These are phyloP conservation scores for Scaptomyza parva DNA, from an alignment of 2,888 invertebrate genomes.

Conservation along the genomic window DNA sequence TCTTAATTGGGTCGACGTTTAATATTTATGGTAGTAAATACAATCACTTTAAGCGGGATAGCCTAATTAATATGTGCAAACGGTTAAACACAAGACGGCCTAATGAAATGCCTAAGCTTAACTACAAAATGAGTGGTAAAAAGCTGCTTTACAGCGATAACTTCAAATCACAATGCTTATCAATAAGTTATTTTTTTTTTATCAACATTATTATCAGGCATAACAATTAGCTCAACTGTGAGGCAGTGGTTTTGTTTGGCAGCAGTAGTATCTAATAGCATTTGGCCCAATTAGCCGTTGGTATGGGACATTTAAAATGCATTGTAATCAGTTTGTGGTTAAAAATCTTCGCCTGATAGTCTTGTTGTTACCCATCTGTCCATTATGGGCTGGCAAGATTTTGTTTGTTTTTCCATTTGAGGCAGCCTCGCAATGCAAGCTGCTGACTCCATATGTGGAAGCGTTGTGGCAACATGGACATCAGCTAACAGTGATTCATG, in stretches of 20 bases:
- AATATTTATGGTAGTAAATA: conserved; percentile 14
- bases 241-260: neutral
- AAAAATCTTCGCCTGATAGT: neutral
- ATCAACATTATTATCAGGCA: conserved; percentile 1
- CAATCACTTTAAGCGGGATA: neutral
- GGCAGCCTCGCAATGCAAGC: conserved; percentile 63
- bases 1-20: conserved; percentile 40
- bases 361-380: neutral
- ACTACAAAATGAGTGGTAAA: neutral
- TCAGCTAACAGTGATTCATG: conserved; percentile 80
- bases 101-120: neutral
- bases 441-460: conserved; percentile 70
- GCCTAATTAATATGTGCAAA: conserved; percentile 1
- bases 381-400: conserved; percentile 39
- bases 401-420: conserved; percentile 65
- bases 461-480: conserved; percentile 82
- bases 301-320: neutral
- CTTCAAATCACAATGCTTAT: neutral
- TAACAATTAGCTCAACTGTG: neutral
- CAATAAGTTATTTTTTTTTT: neutral
- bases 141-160: neutral
- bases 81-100: neutral
- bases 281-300: too few relatives aligned
- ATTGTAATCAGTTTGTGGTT: conserved; percentile 4
- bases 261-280: neutral